Base-by-base conservation (phyloP, 2,113 vertebrate species). In the Tichodroma muraria region DNA sequence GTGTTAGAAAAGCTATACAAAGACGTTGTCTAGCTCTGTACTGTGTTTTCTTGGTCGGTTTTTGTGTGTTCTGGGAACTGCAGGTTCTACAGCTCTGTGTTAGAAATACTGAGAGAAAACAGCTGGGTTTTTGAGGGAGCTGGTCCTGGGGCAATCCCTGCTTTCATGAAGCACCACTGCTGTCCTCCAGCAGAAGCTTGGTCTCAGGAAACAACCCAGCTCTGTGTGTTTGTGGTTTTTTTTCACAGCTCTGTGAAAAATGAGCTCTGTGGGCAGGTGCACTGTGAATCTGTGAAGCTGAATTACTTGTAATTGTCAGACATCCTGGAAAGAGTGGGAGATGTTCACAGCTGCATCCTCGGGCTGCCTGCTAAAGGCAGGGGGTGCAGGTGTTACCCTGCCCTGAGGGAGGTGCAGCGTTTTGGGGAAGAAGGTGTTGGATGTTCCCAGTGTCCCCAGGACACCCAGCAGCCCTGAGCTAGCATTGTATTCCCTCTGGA, bases 261-360 rank as follows among this genome's bases (percentile, higher is more conserved):
- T 0, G 2, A 47, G 23, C 5, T 49, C n/a, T n/a, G n/a, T n/a
- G n/a, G n/a, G n/a, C n/a, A n/a, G n/a, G 12, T 35, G 6, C 2
- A 5, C 10, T 40, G 24, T 24, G 8, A 7, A 9, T 65, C 50
- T 94, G 49, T 66, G 38, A 73, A 33, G n/a, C 8, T 71, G 65
- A 40, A 44, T 40, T 52, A 14, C 2, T 40, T 40, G 40, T 40
- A 40, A 40, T 30, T 64, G 4, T 7, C 59, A 25, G 21, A 11
- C 3, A 10, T 6, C 3, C 56, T 80, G 31, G 22, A 18, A 54
- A 42, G n/a, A n/a, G n/a, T n/a, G n/a, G n/a, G n/a, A n/a, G 56
- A 49, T 37, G 10, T 1, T 65, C 9, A 8, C 6, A 66, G 69
- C 25, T 76, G 33, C 8, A 10, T 27, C 22, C 33, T 6, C 3